Evolutionary conservation across 2,888 invertebrate genomes (phyloP), one percentile per base, ranked within the genome.

Genomic region (Ectemnius continuus): DNA sequence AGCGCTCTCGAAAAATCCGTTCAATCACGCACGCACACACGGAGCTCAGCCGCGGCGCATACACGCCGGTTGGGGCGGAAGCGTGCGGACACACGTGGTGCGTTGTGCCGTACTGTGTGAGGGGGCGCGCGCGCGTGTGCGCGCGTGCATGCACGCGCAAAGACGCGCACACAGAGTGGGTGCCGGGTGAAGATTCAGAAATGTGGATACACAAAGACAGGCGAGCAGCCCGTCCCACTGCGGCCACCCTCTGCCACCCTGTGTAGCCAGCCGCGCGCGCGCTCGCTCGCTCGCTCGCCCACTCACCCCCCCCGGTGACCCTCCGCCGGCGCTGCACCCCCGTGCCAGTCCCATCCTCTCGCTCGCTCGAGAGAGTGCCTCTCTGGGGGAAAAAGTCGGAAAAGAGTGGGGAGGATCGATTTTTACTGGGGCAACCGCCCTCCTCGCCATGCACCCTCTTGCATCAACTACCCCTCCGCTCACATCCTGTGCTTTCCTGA

Each of bases 321-420:
- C 48, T 48, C 48, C 48, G 48, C 13, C 48, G 48, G 48, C 48
- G 62, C 75, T 58, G 36, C 70, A 69, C 70, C 73, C 75, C 61
- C 64, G 73, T 36, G 36, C 36, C 61, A 70, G 67, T 59, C 77
- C 76, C 76, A 75, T 77, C 81, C 79, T 76, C 77, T 76, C 81
- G 78, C 77, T 81, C 83, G 79, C 78, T 81, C 86, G 80, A 4
- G 36, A 36, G 36, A 36, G 36, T 80, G 78, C 85, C 87, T 85
- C 84, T 84, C 84, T 83, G 80, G 83, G 86, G 85, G 88, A 89
- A 88, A 88, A 88, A 87, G 86, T 87, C 79, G 86, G 85, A 84
- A 87, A 86, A 89, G 89, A 89, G 89, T 88, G 90, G 90, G 90
- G 89, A 88, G 88, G 91, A 91, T 91, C 91, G 91, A 91, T 91